phyloP scores from a whole-genome alignment of 2,797 vertebrate species.

The Hapalemur alaotrensis region DNA sequence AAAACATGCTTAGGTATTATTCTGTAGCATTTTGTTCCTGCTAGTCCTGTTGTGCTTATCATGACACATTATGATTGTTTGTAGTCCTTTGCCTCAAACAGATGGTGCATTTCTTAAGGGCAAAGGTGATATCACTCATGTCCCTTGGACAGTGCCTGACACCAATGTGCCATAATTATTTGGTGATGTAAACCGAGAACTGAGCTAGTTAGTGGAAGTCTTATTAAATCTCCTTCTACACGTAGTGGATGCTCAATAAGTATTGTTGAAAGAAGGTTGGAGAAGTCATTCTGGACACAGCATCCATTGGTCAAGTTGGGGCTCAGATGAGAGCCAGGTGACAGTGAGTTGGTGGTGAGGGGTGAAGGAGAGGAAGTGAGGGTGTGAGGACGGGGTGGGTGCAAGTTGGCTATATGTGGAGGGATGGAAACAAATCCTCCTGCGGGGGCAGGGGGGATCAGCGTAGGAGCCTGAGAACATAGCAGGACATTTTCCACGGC shows the following conservation, averaged over 20 bases:
- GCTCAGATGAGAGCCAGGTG: background rate
- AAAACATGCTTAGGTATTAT: background rate
- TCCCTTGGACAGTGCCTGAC: background rate
- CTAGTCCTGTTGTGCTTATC: background rate
- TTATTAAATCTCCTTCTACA: background rate
- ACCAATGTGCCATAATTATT: background rate
- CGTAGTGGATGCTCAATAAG: background rate
- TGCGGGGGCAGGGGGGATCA: background rate
- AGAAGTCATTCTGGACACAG: background rate
- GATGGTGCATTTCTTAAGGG: conserved; percentile 9
- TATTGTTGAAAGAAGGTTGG: background rate
- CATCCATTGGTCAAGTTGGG: background rate
- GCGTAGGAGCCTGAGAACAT: background rate
- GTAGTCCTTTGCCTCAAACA: background rate
- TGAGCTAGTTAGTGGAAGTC: conserved; percentile 11
- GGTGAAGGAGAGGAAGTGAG: background rate
- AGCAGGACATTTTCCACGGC: background rate
- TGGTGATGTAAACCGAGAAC: conserved; percentile 22
- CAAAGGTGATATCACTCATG: background rate
- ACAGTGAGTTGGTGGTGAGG: background rate
- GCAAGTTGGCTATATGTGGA: background rate
- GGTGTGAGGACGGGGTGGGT: background rate
- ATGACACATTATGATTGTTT: background rate
- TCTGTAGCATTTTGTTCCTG: background rate
- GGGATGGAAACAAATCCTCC: background rate